Evolutionary conservation across 2,113 vertebrate species (phyloP), one percentile per base, ranked within the genome.

Genomic region (Callorhinus ursinus): DNA sequence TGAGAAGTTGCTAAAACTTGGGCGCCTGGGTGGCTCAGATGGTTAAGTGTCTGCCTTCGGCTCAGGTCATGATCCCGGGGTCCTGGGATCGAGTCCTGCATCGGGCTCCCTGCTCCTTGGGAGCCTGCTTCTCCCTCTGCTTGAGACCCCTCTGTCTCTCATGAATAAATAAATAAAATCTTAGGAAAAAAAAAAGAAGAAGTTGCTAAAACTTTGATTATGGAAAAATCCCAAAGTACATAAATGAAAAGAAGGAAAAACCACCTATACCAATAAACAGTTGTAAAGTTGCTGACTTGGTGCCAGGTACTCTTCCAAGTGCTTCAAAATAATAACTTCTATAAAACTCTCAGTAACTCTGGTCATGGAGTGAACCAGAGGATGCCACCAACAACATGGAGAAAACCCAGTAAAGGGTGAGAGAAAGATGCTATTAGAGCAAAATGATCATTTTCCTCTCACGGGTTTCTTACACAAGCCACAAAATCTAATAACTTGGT

Each of bases 401-500:
- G 65, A 88, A 92, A 96, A 82, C 5, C 5, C 69, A 22, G 61
- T 0, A 69, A 90, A 90, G 57, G 39, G 90, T 74, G 67, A 98
- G 76, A 97, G 97, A 97, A 98, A 95, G 61, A 97, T 96, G 93
- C 51, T 87, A 67, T 88, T 95, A 97, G 88, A 97, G 67, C 95
- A 90, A 97, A 94, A 61, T 91, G 95, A 97, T 94, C 88, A 96
- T 97, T 97, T 98, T 96, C 89, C 96, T 97, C 96, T 98, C 82
- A 74, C 63, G 92, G 96, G 93, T 97, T 98, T 98, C 97, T 96
- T 96, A 97, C 80, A 97, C 69, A 95, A 97, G 51, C 88, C 97
- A 92, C 98, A 98, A 98, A 97, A 96, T 97, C 95, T 97, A 97
- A 97, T 97, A 98, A 98, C 90, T 98, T 85, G 95, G 93, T 96